Evolutionary conservation across 2,888 invertebrate genomes (phyloP).

Genomic region (Drosophila merina): DNA sequence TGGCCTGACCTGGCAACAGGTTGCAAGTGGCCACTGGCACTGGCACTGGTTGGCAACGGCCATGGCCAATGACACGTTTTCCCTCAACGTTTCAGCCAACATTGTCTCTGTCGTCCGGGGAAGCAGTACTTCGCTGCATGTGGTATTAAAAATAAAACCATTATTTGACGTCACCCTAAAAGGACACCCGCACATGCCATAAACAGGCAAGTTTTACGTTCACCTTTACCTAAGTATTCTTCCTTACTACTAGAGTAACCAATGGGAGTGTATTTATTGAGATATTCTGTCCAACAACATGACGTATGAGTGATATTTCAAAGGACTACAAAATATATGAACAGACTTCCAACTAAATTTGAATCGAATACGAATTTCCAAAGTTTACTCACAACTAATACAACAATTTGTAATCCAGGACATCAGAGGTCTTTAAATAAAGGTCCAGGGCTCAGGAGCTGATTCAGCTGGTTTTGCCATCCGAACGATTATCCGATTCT

Average conservation of each 20-base stretch:
- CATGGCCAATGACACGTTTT: conserved; percentile 40
- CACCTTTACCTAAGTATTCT: neutral
- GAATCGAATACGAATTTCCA: neutral
- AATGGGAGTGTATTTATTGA: neutral
- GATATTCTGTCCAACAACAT: neutral
- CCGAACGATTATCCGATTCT: conserved; percentile 27
- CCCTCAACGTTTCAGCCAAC: conserved; percentile 4
- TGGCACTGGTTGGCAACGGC: conserved; percentile 21
- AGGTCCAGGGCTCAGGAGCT: conserved; percentile 4
- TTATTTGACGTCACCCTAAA: conserved; percentile 4
- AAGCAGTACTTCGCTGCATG: conserved; percentile 10
- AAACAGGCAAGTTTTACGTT: conserved; percentile 61
- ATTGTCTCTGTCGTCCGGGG: neutral
- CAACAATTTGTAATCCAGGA: neutral
- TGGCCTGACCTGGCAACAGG: conserved; percentile 22
- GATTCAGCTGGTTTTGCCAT: conserved; percentile 14
- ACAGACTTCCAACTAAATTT: neutral
- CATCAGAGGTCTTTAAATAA: conserved; percentile 3
- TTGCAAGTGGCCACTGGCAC: conserved; percentile 16
- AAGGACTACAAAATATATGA: neutral
- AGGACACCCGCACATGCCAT: conserved; percentile 28
- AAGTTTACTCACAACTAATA: neutral
- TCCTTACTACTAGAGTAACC: neutral
- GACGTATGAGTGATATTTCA: neutral
- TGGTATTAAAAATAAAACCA: conserved; percentile 24